Conservation (phyloP, 2,797 vertebrate genomes). For the Microtus californicus region DNA sequence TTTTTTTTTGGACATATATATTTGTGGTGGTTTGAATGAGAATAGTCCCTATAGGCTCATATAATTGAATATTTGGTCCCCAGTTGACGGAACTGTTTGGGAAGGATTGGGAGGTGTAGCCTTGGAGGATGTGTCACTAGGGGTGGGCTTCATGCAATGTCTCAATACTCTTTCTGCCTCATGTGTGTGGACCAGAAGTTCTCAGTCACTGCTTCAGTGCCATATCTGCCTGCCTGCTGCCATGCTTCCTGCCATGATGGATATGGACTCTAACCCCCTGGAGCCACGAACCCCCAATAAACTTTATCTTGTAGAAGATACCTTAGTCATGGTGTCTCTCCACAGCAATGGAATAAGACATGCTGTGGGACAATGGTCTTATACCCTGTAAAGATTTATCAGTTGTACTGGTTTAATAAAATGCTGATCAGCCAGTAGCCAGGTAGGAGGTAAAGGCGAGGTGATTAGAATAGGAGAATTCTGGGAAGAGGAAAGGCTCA, state of each 20-base stretch:
- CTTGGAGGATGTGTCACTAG: neutral
- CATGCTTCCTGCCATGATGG: neutral
- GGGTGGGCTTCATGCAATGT: neutral
- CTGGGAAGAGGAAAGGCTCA: too few relatives aligned
- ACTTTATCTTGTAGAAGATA: neutral
- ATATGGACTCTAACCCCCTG: neutral
- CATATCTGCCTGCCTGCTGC: neutral
- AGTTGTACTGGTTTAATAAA: too few relatives aligned
- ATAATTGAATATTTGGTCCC: neutral
- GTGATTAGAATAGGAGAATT: too few relatives aligned
- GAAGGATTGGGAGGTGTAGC: neutral
- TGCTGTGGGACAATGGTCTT: too few relatives aligned
- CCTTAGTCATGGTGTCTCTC: neutral
- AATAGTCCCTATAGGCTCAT: neutral
- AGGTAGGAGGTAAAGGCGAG: too few relatives aligned
- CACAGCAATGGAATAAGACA: neutral
- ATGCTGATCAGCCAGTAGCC: too few relatives aligned
- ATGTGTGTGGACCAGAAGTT: neutral
- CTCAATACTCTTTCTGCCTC: neutral
- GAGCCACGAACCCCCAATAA: neutral
- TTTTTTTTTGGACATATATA: neutral
- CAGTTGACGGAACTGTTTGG: neutral
- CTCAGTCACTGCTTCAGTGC: neutral
- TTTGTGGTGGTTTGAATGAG: neutral
- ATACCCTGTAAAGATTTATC: too few relatives aligned